Evolutionary conservation across 2,797 vertebrate species (phyloP), one percentile per base, ranked within the genome.

Genomic region (Bufotes viridis): DNA sequence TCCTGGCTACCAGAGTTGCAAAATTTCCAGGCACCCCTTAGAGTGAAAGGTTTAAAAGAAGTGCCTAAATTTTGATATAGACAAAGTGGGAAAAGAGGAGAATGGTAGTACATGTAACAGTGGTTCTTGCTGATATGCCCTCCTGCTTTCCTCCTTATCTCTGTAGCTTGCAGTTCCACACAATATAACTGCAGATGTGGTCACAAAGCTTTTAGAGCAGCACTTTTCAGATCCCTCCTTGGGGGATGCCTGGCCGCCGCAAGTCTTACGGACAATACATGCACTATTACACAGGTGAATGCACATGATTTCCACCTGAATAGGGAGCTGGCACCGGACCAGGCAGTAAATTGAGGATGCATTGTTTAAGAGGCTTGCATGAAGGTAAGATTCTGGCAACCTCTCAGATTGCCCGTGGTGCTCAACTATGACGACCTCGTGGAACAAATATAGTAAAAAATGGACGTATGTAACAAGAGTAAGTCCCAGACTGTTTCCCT

Each of bases 251-350:
- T 61, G 70, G 78, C 80, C 86, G 63, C 70, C 63, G 79, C 70
- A 55, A 58, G 57, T 74, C 82, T 82, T 55, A n/a, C 58, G 58
- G 74, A 75, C 79, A 82, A 87, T 75, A 42, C 70, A 55, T 57
- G 58, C 70, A 34, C 86, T 74, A 75, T 87, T 87, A 81, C 86
- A 87, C 80, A 82, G 86, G 80, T 87, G 86, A 87, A 70, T 82
- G 86, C 69, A 65, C 80, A 55, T 58, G 26, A 76, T 82, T 82
- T 82, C 78, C 86, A 63, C 57, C 18, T 87, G 86, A 87, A 82
- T 87, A 49, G 86, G 49, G n/a, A 26, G 11, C 34, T 82, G 86
- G 86, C 80, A 42, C 70, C 1, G 24, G 24, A 20, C 80, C 79
- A 42, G 63, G 53, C 49, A 18, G 17, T 6, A 42, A 67, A 22